A percentile compares a stretch with the other conserved stretches of the same genome.
Conservation (phyloP, 1,140 invertebrate genomes). For the Formica selysi region DNA sequence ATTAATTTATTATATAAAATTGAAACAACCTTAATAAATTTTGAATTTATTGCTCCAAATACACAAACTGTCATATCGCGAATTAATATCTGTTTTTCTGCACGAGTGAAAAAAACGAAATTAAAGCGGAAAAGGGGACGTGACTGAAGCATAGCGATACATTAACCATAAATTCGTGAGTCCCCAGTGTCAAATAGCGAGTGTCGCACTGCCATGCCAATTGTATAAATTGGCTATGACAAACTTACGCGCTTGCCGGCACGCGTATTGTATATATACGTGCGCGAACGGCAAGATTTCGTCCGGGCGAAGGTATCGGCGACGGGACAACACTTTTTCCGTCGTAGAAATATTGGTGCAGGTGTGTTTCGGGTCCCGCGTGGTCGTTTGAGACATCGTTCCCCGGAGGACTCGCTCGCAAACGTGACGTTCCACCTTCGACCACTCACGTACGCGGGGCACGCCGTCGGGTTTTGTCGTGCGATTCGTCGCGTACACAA, state of each 20-base stretch:
- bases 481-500: conserved; percentile 75
- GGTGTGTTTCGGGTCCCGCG: conserved; percentile 81
- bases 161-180: conserved; percentile 84
- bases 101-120: background rate
- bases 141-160: conserved; percentile 59
- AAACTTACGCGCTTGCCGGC: conserved; percentile 82
- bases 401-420: conserved; percentile 78
- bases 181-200: conserved; percentile 84
- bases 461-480: conserved; percentile 70
- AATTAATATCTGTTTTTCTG: conserved; percentile 30
- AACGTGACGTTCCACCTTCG: conserved; percentile 82
- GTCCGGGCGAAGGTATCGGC: background rate
- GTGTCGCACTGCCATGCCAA: conserved; percentile 77
- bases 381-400: conserved; percentile 86
- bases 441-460: conserved; percentile 76
- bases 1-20: background rate
- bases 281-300: background rate
- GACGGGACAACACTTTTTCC: conserved; percentile 72
- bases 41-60: background rate
- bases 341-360: conserved; percentile 75
- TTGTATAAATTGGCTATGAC: conserved; percentile 87
- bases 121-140: conserved; percentile 36
- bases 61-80: background rate
- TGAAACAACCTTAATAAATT: background rate
- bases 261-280: conserved; percentile 38